phyloP scores from a whole-genome alignment of 1,140 invertebrate genomes.

The Hestina assimilis region DNA sequence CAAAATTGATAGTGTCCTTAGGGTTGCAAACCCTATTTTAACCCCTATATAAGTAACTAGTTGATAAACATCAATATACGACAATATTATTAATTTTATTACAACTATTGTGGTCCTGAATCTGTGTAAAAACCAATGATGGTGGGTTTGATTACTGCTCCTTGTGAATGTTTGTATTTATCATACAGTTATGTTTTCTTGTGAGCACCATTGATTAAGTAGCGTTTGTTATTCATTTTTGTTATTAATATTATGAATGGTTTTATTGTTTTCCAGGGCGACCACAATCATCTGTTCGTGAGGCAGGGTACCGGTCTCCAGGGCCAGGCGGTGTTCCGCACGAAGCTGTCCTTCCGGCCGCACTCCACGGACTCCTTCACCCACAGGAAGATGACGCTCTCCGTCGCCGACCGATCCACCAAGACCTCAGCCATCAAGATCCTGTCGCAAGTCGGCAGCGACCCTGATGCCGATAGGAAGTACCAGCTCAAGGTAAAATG shows the following conservation, averaged over 20 bases:
- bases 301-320: constrained; percentile 98
- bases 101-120: too few relatives aligned
- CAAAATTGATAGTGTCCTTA: too few relatives aligned
- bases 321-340: constrained; percentile 97
- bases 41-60: too few relatives aligned
- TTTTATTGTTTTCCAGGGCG: constrained; percentile 81
- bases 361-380: constrained; percentile 99
- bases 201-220: too few relatives aligned
- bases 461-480: constrained; percentile 94
- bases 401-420: constrained; percentile 96
- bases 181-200: too few relatives aligned
- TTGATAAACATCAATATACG: too few relatives aligned
- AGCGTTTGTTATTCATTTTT: too few relatives aligned
- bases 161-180: too few relatives aligned
- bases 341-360: constrained; percentile 97
- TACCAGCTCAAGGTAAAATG: constrained; percentile 94
- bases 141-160: too few relatives aligned
- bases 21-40: too few relatives aligned
- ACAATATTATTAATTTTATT: too few relatives aligned
- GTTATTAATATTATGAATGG: not conserved
- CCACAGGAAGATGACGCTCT: constrained; percentile 99
- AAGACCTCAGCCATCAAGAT: constrained; percentile 98
- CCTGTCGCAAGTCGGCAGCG: constrained; percentile 93
- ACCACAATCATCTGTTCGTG: constrained; percentile 97
- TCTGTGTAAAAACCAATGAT: too few relatives aligned